phyloP scores from a whole-genome alignment of 2,888 invertebrate genomes.

The Cheilosia vernalis region DNA sequence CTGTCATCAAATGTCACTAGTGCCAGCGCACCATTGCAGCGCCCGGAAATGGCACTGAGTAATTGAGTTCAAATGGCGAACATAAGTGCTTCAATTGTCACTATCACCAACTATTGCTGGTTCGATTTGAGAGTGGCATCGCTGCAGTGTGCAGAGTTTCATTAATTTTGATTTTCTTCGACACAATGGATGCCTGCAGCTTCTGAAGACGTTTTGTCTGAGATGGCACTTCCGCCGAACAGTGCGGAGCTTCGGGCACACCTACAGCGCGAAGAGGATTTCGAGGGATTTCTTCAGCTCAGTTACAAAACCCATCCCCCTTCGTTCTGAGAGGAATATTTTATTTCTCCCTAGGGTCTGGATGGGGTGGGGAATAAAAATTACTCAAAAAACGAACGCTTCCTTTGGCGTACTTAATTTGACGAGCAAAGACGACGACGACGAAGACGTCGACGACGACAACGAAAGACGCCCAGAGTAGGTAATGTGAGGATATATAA shows the following conservation, averaged over 20 bases:
- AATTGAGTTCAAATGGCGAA: slow-evolving; percentile 46
- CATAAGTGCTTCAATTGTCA: slow-evolving; percentile 51
- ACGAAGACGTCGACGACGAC: slow-evolving; percentile 13
- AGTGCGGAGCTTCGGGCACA: neutral
- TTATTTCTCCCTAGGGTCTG: slow-evolving; percentile 51
- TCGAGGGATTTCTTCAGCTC: slow-evolving; percentile 32
- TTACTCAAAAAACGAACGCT: slow-evolving; percentile 57
- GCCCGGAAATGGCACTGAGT: slow-evolving; percentile 40
- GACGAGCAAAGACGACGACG: slow-evolving; percentile 49
- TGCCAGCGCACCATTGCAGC: slow-evolving; percentile 5
- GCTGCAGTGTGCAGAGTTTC: slow-evolving; percentile 29
- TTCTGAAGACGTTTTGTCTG: slow-evolving; percentile 30
- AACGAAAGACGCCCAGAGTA: slow-evolving; percentile 38
- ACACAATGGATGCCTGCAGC: slow-evolving; percentile 34
- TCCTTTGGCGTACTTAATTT: slow-evolving; percentile 65
- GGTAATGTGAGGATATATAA: slow-evolving; percentile 57
- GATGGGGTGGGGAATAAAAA: slow-evolving; percentile 19
- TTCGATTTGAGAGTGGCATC: slow-evolving; percentile 21
- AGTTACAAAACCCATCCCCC: neutral
- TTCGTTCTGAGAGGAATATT: slow-evolving; percentile 42
- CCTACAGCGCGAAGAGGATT: slow-evolving; percentile 22
- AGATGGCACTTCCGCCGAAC: slow-evolving; percentile 22
- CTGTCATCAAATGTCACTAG: slow-evolving; percentile 19
- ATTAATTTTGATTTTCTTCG: slow-evolving; percentile 66
- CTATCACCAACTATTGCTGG: slow-evolving; percentile 16